phyloP scores from a whole-genome alignment of 1,140 invertebrate genomes.

The Macrobrachium rosenbergii region DNA sequence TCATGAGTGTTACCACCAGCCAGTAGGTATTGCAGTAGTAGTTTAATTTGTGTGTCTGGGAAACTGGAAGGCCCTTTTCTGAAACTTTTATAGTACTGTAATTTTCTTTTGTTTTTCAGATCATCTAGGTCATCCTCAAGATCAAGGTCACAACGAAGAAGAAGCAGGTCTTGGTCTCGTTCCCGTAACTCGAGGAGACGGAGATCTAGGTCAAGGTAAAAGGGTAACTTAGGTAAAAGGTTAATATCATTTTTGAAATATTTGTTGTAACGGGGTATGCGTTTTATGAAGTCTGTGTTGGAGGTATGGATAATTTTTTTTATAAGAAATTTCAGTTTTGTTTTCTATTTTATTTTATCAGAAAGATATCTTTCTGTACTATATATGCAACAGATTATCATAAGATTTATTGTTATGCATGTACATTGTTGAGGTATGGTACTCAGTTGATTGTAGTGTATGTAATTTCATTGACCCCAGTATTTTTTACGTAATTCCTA shows the following conservation, averaged over 20 bases:
- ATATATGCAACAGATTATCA: too few species aligned
- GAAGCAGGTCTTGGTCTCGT: constrained; percentile 43
- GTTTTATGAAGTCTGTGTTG: background rate
- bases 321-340: too few species aligned
- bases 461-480: too few species aligned
- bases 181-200: constrained; percentile 45
- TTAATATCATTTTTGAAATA: constrained; percentile 56
- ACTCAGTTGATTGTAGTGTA: too few species aligned
- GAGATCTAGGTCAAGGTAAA: constrained; percentile 61
- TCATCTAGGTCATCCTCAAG: constrained; percentile 36
- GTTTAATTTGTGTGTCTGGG: background rate
- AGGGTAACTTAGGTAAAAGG: constrained; percentile 56
- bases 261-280: constrained; percentile 33
- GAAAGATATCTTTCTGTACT: too few species aligned
- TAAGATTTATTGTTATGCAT: too few species aligned
- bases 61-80: background rate
- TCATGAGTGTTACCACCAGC: too few species aligned
- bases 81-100: background rate
- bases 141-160: constrained; percentile 42
- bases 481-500: too few species aligned
- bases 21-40: too few species aligned
- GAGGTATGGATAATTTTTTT: constrained; percentile 27
- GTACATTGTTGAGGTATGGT: too few species aligned
- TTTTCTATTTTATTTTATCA: too few species aligned
- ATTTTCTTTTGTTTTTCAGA: constrained; percentile 3